Base-by-base conservation (phyloP, 2,888 invertebrate species). In the Dynastes hyllus region DNA sequence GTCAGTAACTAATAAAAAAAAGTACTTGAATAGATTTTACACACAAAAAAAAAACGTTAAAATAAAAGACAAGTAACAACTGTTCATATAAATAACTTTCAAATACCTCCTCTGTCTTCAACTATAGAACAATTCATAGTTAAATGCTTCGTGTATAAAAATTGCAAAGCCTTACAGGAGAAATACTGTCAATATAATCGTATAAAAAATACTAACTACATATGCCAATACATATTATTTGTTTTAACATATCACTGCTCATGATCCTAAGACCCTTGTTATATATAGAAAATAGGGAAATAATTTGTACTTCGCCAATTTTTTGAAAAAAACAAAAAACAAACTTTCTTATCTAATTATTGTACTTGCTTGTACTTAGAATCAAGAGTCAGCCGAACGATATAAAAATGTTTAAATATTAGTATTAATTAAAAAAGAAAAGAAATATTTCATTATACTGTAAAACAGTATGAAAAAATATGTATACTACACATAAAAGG, bases 191-290 rank as follows among this genome's bases (percentile, higher is more conserved):
- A 73, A 73, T 79, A 81, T 81, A 79, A 81, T 80, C 83, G 81
- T 81, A 83, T 83, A 81, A 85, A 66, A 85, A 85, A 84, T 80
- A 82, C 78, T 78, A 78, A 73, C 78, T 78, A 78, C 70, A 50
- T 71, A 69, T 70, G 78, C 78, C 71, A 78, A 71, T 78, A 71
- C 63, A 16, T 16, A 16, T 61, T 73, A 73, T 71, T 55, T 67
- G 40, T 55, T 53, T 37, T 9, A 71, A 71, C 55, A 71, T 71
- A 71, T 61, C 32, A 73, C 71, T 73, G 73, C 73, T 73, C 73
- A 40, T 61, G 73, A 73, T 61, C 73, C 73, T 73, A 80, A 66
- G 32, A 65, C 51, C 13, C 32, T 16, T 53, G 16, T 67, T 50
- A 67, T 22, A 8, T 45, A 40, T 77, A 37, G 55, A 66, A 77